Evolutionary conservation across 2,113 vertebrate genomes (phyloP).

Genomic region (Urocolius indicus): DNA sequence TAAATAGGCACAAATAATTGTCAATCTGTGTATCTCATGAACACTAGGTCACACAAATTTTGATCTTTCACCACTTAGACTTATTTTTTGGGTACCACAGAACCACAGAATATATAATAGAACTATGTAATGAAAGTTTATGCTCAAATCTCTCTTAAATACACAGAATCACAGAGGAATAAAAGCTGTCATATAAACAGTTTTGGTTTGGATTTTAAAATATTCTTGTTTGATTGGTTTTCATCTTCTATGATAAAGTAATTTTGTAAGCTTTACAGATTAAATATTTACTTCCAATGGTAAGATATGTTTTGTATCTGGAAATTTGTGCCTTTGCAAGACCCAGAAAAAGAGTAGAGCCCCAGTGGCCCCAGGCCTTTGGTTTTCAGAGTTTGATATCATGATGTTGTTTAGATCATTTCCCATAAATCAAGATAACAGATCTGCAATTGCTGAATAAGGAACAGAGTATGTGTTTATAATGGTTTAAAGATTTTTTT

Average conservation of each 20-base stretch:
- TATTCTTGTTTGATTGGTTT: constrained; percentile 50
- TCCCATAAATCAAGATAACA: constrained; percentile 55
- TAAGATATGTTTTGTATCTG: constrained; percentile 66
- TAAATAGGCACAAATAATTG: not conserved
- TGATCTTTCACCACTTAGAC: accelerated
- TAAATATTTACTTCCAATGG: constrained; percentile 77
- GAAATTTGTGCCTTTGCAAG: constrained; percentile 38
- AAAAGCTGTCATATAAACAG: constrained; percentile 77
- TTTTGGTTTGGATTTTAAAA: constrained; percentile 76
- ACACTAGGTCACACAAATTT: not conserved
- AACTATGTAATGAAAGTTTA: constrained; percentile 73
- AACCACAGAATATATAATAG: constrained; percentile 60
- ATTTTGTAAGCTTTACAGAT: constrained; percentile 76
- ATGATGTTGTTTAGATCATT: constrained; percentile 43
- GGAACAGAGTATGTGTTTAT: constrained; percentile 53
- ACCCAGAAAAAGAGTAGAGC: constrained; percentile 15
- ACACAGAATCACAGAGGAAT: constrained; percentile 72
- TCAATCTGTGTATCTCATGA: not conserved
- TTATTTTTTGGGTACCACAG: too few relatives aligned
- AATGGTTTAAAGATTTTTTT: constrained; percentile 28
- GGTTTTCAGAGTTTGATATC: constrained; percentile 53
- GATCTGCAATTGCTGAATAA: constrained; percentile 54
- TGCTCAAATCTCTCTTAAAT: constrained; percentile 72
- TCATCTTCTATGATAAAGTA: constrained; percentile 71
- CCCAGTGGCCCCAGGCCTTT: constrained; percentile 59